Base-by-base conservation (phyloP, 2,113 vertebrate genomes). In the Eonycteris spelaea region DNA sequence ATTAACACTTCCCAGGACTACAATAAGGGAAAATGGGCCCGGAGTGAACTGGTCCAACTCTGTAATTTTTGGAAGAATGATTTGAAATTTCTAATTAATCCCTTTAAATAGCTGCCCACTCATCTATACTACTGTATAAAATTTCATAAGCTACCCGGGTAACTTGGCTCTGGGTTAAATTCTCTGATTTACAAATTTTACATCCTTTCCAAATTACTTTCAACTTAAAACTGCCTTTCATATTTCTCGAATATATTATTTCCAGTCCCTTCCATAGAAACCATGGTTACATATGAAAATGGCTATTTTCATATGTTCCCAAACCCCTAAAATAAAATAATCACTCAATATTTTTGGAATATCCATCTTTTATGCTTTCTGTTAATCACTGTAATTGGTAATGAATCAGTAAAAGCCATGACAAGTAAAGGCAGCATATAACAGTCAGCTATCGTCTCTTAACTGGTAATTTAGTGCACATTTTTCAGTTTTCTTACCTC, bases 121-220 rank as follows among this genome's bases (percentile, higher is more conserved):
- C 43, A 45, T 28, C 75, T 79, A 38, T 0, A 70, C 30, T n/a
- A 75, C 68, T 43, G n/a, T 79, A 59, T 77, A 83, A 55, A 33
- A 83, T 13, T 92, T 38, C 38, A 68, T 82, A 77, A 86, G 55
- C 51, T 83, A 55, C 45, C 19, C 3, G n/a, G 28, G 45, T 24
- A 84, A 77, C 38, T 57, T 95, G 95, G 78, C 43, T 96, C 38
- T 74, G 35, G 43, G 30, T 86, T 84, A 70, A 83, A 77, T 22
- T 53, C 45, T 59, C 45, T 94, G 71, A 93, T 67, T 92, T 91
- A 38, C 35, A 97, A 75, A 86, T 59, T 73, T 86, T 86, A 95
- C 19, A 87, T 33, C 61, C 35, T 90, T 90, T 91, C 63, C 48
- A 88, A 94, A 86, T 84, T 70, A 86, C 63, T 96, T 97, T 74